Evolutionary conservation across 1,140 invertebrate genomes (phyloP).

Genomic region (Temnothorax longispinosus): DNA sequence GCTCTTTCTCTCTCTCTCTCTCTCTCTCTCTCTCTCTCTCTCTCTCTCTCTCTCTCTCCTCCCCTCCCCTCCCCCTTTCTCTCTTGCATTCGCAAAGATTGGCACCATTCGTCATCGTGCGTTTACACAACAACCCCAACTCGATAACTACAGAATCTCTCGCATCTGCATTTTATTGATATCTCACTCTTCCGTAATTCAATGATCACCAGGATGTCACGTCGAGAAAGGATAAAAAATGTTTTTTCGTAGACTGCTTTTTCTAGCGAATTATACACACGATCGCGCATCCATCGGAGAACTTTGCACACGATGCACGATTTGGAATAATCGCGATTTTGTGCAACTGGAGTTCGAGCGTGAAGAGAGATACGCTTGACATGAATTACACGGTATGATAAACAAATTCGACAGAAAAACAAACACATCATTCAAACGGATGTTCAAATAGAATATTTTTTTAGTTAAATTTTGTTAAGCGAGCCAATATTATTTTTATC

Average conservation of each 20-base stretch:
- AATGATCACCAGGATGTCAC: neutral
- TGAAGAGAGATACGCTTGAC: constrained; percentile 51
- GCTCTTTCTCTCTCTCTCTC: constrained; percentile 32
- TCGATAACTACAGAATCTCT: constrained; percentile 29
- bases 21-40: neutral
- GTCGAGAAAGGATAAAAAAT: neutral
- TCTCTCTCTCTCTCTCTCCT: neutral
- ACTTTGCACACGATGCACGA: neutral
- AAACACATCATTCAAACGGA: neutral
- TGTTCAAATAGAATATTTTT: neutral
- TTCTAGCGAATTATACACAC: constrained; percentile 18
- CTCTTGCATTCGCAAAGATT: constrained; percentile 59
- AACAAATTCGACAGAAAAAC: constrained; percentile 8
- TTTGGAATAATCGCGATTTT: constrained; percentile 47
- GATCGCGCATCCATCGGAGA: neutral
- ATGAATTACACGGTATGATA: constrained; percentile 3
- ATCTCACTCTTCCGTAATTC: constrained; percentile 41
- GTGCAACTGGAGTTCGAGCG: constrained; percentile 26
- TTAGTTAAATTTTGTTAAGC: neutral
- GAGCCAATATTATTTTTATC: neutral
- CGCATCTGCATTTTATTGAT: constrained; percentile 63
- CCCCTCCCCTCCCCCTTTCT: constrained; percentile 1
- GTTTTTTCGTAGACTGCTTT: neutral
- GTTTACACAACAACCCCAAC: constrained; percentile 58
- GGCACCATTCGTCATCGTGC: constrained; percentile 61